phyloP scores from a whole-genome alignment of 2,888 invertebrate species.

The Hypena proboscidalis region DNA sequence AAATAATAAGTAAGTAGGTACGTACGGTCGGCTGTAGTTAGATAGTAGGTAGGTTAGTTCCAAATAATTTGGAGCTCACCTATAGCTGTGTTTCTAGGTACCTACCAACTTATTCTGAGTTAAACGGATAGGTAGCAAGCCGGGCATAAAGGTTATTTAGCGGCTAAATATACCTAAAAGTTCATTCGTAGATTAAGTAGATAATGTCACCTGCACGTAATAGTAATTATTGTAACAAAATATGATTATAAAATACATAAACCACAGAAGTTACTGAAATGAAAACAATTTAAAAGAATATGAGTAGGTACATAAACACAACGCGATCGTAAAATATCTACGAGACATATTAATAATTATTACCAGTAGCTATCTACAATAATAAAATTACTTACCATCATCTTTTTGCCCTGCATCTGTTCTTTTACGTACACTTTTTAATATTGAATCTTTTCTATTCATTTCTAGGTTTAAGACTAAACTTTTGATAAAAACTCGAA shows the following conservation, averaged over 20 bases:
- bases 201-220: constrained; percentile 16
- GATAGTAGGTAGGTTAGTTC: constrained; percentile 16
- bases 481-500: constrained; percentile 17
- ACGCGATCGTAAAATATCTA: constrained; percentile 19
- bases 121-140: constrained; percentile 16
- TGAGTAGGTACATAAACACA: constrained; percentile 14
- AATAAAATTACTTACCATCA: constrained; percentile 19
- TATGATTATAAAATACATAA: constrained; percentile 15
- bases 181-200: constrained; percentile 15
- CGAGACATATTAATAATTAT: constrained; percentile 18
- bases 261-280: constrained; percentile 16
- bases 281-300: constrained; percentile 11
- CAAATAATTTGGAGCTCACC: constrained; percentile 11
- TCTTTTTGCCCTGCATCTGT: constrained; percentile 19
- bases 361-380: constrained; percentile 18
- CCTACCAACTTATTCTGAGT: constrained; percentile 17
- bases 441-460: too few relatives aligned
- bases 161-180: constrained; percentile 14
- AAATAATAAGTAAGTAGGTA: constrained; percentile 17
- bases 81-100: constrained; percentile 12
- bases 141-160: constrained; percentile 18
- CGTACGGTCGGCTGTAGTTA: constrained; percentile 12
- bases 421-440: constrained; percentile 19
- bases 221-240: constrained; percentile 16
- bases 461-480: constrained; percentile 17